Conservation (phyloP, 2,797 vertebrate genomes). For the Benthosema pterotum region DNA sequence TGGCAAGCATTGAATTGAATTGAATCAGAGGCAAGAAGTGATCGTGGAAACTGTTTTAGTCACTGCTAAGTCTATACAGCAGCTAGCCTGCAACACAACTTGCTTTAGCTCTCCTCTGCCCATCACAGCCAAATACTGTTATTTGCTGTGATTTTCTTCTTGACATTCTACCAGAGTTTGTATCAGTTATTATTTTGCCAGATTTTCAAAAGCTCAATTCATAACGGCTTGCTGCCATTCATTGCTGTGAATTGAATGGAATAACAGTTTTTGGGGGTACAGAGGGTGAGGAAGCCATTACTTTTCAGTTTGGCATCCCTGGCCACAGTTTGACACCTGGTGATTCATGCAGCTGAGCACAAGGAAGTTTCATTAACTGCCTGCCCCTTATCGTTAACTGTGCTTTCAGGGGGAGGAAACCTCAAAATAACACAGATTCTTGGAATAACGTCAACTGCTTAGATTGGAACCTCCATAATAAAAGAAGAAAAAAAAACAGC, state of each 20-base stretch:
- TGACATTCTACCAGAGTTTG: not conserved
- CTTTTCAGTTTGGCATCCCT: slow-evolving; percentile 55
- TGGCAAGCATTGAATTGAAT: too few relatives aligned
- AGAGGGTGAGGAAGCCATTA: slow-evolving; percentile 48
- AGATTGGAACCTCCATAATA: slow-evolving; percentile 22
- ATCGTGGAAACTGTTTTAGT: too few relatives aligned
- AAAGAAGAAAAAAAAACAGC: slow-evolving; percentile 7
- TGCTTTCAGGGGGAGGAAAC: slow-evolving; percentile 66
- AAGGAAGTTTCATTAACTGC: slow-evolving; percentile 84
- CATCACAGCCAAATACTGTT: not conserved
- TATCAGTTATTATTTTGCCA: not conserved
- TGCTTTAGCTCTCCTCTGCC: too few relatives aligned
- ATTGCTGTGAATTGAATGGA: not conserved
- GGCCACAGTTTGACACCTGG: slow-evolving; percentile 72
- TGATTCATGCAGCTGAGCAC: slow-evolving; percentile 72
- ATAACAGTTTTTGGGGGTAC: slow-evolving; percentile 7
- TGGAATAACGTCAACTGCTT: slow-evolving; percentile 63
- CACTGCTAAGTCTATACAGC: too few relatives aligned
- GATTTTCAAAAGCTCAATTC: not conserved
- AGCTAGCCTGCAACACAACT: too few relatives aligned
- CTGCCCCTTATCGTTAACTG: slow-evolving; percentile 66
- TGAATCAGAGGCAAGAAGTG: too few relatives aligned
- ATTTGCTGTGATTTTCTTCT: slow-evolving; percentile 22
- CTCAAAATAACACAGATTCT: slow-evolving; percentile 77
- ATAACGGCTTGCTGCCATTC: not conserved